These are phyloP conservation scores for Encarsia formosa DNA, from an alignment of 2,888 invertebrate genomes.

Conservation along the genomic window DNA sequence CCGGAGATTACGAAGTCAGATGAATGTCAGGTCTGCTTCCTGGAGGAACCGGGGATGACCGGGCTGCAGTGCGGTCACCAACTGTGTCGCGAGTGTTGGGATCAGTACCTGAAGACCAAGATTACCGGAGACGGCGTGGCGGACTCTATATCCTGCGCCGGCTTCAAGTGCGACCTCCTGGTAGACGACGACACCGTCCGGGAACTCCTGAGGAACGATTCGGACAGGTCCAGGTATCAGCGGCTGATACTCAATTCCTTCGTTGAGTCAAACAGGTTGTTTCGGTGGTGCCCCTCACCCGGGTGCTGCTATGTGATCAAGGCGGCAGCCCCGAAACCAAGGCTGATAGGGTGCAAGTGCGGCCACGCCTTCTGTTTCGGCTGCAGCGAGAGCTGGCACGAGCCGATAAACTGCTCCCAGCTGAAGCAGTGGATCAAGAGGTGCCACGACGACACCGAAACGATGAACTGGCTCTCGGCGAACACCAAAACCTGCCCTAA, in stretches of 20 bases:
- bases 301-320: slow-evolving; percentile 58
- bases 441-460: slow-evolving; percentile 62
- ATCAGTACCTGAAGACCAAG: slow-evolving; percentile 57
- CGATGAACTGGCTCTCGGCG: slow-evolving; percentile 62
- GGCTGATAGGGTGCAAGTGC: slow-evolving; percentile 56
- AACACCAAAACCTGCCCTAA: slow-evolving; percentile 64
- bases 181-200: background rate
- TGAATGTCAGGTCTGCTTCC: slow-evolving; percentile 36
- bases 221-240: background rate
- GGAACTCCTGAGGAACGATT: background rate
- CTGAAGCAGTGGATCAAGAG: slow-evolving; percentile 61
- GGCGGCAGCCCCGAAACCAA: slow-evolving; percentile 49
- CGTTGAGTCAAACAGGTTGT: slow-evolving; percentile 41
- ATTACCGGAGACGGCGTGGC: slow-evolving; percentile 57
- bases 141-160: slow-evolving; percentile 44
- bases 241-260: background rate
- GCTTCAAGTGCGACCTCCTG: background rate
- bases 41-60: slow-evolving; percentile 41
- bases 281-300: slow-evolving; percentile 60
- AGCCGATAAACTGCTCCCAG: slow-evolving; percentile 58
- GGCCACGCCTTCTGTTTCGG: slow-evolving; percentile 58
- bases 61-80: slow-evolving; percentile 59
- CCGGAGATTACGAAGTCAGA: background rate
- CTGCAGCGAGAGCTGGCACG: slow-evolving; percentile 58
- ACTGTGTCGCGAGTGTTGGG: slow-evolving; percentile 59